phyloP scores from a whole-genome alignment of 2,797 vertebrate species.

The Ataeniobius toweri region DNA sequence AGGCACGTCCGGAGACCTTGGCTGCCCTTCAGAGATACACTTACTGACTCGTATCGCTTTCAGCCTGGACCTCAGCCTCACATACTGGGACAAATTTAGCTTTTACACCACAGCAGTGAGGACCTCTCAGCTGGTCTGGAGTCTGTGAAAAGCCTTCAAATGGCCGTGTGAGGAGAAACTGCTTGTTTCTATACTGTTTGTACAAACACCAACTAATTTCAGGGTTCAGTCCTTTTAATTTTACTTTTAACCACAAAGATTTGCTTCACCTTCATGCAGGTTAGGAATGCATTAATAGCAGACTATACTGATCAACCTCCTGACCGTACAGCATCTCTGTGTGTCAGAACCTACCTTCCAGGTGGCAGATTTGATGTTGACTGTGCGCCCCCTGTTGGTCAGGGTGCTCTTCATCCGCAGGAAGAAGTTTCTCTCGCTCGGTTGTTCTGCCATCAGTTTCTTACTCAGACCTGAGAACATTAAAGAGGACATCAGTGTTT shows the following conservation, averaged over 20 bases:
- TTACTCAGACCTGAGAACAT: conserved; percentile 73
- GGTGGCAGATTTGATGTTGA: conserved; percentile 89
- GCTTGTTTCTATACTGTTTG: no score
- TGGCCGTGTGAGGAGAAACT: no score
- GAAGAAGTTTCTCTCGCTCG: conserved; percentile 80
- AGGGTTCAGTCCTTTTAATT: no score
- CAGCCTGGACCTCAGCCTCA: conserved; percentile 15
- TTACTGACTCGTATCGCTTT: background rate
- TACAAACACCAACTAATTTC: no score
- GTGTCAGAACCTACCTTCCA: conserved; percentile 82
- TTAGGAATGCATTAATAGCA: background rate
- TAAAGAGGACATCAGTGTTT: background rate
- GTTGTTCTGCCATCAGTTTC: conserved; percentile 63
- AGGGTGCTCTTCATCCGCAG: conserved; percentile 89
- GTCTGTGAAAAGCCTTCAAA: no score
- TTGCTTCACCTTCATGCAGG: background rate
- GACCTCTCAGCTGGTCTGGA: background rate
- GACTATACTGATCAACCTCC: background rate
- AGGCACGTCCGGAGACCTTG: background rate
- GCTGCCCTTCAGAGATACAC: conserved; percentile 6
- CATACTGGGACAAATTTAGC: conserved; percentile 2
- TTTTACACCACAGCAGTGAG: background rate
- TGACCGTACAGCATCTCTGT: background rate
- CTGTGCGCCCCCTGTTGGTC: conserved; percentile 85
- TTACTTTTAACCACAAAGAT: no score